These are phyloP conservation scores for Panzeria rudis DNA, from an alignment of 2,888 invertebrate genomes.

Conservation along the genomic window DNA sequence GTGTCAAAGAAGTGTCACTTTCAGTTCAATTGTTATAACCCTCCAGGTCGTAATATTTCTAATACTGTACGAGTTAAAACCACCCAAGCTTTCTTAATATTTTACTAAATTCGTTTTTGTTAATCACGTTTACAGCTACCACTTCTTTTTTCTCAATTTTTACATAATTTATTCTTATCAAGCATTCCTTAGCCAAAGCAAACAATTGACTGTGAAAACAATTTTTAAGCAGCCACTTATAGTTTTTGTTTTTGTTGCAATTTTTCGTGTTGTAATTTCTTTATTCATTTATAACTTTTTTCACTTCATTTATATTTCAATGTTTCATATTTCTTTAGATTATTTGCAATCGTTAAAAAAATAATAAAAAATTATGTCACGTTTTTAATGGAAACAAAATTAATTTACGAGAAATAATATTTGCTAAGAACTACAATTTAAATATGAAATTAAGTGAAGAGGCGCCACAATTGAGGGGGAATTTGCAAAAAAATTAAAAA, in stretches of 20 bases:
- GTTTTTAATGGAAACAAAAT: constrained; percentile 36
- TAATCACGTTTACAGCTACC: constrained; percentile 4
- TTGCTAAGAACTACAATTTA: constrained; percentile 6
- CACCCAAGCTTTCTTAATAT: constrained; percentile 5
- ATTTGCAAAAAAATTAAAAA: constrained; percentile 9
- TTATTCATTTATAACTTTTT: constrained; percentile 6
- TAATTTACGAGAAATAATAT: constrained; percentile 20
- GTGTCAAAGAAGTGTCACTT: too few relatives aligned
- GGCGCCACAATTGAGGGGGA: constrained; percentile 15
- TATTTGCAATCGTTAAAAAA: not conserved
- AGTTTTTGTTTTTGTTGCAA: not conserved
- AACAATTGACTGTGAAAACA: not conserved
- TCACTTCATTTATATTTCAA: not conserved
- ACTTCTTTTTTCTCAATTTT: not conserved
- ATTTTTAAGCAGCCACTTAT: not conserved
- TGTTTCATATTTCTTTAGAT: constrained; percentile 25
- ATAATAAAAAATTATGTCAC: constrained; percentile 56
- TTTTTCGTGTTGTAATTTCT: constrained; percentile 26
- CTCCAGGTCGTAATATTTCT: too few relatives aligned
- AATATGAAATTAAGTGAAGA: not conserved
- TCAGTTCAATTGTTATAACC: too few relatives aligned
- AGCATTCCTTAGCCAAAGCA: not conserved
- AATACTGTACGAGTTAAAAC: too few relatives aligned
- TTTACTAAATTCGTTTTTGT: not conserved
- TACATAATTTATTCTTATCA: constrained; percentile 14